Evolutionary conservation across 2,113 vertebrate species (phyloP).

Genomic region (Nipponia nippon): DNA sequence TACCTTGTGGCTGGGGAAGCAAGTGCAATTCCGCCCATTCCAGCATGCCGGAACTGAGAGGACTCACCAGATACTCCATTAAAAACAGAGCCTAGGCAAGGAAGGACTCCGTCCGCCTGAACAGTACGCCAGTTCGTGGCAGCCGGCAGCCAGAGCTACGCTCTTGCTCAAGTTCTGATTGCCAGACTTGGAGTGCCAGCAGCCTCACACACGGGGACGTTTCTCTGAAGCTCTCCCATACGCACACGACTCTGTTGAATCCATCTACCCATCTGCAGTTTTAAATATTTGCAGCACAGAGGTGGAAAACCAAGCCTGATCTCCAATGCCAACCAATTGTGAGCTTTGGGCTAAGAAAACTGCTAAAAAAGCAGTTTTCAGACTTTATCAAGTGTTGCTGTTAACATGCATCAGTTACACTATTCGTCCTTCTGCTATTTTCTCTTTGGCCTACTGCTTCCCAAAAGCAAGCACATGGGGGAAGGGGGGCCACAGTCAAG

Average conservation of each 20-base stretch:
- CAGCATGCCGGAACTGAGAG: background rate
- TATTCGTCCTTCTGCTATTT: background rate
- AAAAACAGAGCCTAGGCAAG: background rate
- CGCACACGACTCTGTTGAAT: background rate
- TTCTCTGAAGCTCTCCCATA: background rate
- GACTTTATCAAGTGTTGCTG: background rate
- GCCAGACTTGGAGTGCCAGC: background rate
- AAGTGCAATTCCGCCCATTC: background rate
- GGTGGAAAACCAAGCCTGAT: background rate
- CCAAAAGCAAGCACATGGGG: background rate
- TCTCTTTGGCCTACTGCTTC: background rate
- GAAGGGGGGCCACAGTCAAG: background rate
- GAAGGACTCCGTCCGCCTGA: background rate
- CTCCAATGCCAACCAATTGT: background rate
- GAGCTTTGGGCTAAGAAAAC: background rate
- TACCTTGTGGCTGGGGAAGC: background rate
- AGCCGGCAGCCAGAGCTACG: background rate
- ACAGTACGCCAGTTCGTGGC: background rate
- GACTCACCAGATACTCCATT: background rate
- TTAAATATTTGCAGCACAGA: background rate
- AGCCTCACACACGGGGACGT: background rate
- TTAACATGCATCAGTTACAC: background rate
- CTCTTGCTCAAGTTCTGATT: background rate
- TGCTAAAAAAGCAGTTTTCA: background rate
- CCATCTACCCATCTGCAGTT: background rate